phyloP scores from a whole-genome alignment of 2,888 invertebrate species.

The Folsomia candida region DNA sequence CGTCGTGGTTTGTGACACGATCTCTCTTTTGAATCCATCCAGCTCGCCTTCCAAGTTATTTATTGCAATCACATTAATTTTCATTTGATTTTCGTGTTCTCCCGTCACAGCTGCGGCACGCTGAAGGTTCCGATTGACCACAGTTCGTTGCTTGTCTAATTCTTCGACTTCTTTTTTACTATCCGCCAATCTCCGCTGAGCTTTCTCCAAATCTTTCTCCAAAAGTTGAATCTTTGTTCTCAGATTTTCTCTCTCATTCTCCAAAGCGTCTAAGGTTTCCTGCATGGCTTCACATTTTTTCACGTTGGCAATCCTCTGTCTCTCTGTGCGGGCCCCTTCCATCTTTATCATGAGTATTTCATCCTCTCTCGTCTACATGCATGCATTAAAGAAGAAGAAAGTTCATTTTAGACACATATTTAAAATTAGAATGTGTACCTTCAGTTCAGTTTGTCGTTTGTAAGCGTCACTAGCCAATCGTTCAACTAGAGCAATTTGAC shows the following conservation, averaged over 20 bases:
- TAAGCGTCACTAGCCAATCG: constrained; percentile 33
- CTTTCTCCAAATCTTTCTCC: constrained; percentile 44
- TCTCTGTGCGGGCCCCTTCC: constrained; percentile 27
- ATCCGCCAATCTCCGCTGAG: constrained; percentile 40
- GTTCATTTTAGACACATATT: neutral
- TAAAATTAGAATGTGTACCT: too few species aligned
- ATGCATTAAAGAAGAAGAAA: too few species aligned
- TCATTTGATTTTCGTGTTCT: constrained; percentile 40
- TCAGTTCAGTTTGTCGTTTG: constrained; percentile 36
- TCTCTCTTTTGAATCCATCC: constrained; percentile 37
- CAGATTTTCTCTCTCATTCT: constrained; percentile 41
- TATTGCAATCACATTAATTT: constrained; percentile 41
- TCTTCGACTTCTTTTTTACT: constrained; percentile 43
- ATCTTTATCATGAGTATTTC: constrained; percentile 28
- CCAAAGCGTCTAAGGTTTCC: constrained; percentile 27
- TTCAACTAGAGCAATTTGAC: constrained; percentile 38
- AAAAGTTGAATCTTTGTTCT: constrained; percentile 38
- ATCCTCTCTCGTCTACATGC: constrained; percentile 35
- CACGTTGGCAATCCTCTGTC: constrained; percentile 20
- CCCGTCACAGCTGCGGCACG: constrained; percentile 34
- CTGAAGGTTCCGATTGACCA: constrained; percentile 42
- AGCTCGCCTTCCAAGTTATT: constrained; percentile 40
- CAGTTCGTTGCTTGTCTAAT: constrained; percentile 41
- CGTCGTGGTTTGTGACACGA: constrained; percentile 29
- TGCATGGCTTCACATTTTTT: constrained; percentile 35